A percentile compares a stretch with the other conserved stretches of the same genome.
Conservation (phyloP, 2,888 invertebrate species). For the Salpingus planirostris region DNA sequence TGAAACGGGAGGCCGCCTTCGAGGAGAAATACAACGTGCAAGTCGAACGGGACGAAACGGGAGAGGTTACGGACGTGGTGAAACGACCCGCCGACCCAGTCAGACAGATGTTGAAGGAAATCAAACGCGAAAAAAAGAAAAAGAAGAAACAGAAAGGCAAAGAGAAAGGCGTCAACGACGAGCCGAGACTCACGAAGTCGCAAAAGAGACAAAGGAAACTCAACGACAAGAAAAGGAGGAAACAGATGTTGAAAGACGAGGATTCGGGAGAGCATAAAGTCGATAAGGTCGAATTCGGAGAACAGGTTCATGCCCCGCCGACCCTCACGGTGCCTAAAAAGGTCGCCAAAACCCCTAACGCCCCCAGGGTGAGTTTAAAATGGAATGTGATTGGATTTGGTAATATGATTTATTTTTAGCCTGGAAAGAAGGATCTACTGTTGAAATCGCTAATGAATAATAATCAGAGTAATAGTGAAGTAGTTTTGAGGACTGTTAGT, state of each 20-base stretch:
- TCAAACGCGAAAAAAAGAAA: conserved; percentile 34
- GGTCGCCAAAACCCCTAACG: conserved; percentile 34
- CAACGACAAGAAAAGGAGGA: conserved; percentile 43
- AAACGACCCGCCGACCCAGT: conserved; percentile 49
- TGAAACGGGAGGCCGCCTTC: conserved; percentile 52
- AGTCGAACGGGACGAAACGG: conserved; percentile 47
- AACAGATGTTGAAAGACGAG: conserved; percentile 20
- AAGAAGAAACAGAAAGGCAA: conserved; percentile 35
- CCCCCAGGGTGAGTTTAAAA: conserved; percentile 26
- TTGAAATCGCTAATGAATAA: conserved; percentile 45
- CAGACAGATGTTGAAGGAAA: conserved; percentile 42
- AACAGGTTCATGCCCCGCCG: conserved; percentile 66
- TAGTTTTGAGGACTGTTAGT: conserved; percentile 13
- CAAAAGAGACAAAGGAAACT: conserved; percentile 48
- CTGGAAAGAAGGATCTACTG: conserved; percentile 55
- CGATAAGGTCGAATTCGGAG: conserved; percentile 67
- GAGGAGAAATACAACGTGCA: conserved; percentile 54
- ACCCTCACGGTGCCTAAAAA: conserved; percentile 48
- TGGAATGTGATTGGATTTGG: not conserved
- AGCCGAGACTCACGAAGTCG: conserved; percentile 42
- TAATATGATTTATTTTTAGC: conserved; percentile 41
- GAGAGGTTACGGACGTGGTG: conserved; percentile 39
- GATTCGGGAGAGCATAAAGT: conserved; percentile 40
- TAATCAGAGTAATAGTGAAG: no score
- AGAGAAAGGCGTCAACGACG: conserved; percentile 28